phyloP scores from a whole-genome alignment of 2,888 invertebrate genomes.

The Pseudolycoriella hygida region DNA sequence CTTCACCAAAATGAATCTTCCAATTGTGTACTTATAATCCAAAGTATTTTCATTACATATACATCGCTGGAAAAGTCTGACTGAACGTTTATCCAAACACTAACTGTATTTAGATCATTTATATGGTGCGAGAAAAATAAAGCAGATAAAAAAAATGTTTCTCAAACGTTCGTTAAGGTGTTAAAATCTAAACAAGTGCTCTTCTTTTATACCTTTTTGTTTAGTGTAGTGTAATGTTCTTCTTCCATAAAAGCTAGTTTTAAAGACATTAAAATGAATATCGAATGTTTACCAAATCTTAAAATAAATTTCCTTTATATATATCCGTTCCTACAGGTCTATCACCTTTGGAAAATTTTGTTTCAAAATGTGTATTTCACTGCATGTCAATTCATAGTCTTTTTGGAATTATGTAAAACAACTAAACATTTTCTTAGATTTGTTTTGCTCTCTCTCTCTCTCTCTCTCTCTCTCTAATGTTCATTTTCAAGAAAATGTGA shows the following conservation, averaged over 20 bases:
- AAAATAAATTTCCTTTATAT: constrained; percentile 1
- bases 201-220: background rate
- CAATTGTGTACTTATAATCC: no score
- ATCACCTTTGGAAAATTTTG: background rate
- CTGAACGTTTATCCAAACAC: no score
- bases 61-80: no score
- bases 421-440: no score
- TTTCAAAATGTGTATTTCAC: no score
- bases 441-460: no score
- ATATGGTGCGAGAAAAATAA: background rate
- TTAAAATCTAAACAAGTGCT: background rate
- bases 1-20: no score
- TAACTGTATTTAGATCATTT: no score
- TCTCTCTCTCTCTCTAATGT: no score
- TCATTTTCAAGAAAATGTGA: no score
- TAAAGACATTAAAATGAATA: background rate
- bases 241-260: background rate
- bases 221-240: background rate
- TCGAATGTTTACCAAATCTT: background rate
- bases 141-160: background rate
- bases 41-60: background rate
- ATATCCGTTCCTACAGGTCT: background rate
- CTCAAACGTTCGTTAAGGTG: background rate
- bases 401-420: no score
- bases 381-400: no score